Base-by-base conservation (phyloP, 2,797 vertebrate species). In the Gymnothorax reevesii region DNA sequence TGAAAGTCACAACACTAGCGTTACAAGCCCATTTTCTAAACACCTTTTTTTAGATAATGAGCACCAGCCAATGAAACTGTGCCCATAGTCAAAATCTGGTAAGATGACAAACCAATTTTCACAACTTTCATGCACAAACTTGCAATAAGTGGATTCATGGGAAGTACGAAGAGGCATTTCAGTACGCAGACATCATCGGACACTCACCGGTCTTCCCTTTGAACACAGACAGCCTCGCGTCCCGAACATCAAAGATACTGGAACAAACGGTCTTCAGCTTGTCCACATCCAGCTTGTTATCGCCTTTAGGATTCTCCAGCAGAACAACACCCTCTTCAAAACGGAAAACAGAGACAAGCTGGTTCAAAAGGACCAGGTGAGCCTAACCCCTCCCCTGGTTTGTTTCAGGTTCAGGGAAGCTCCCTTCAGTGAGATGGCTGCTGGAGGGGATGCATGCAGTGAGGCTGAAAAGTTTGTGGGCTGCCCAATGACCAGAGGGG, bases 291-390 rank as follows among this genome's bases (percentile, higher is more conserved):
- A 97, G 88, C n/a, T 88, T 92, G 92, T 97, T 96, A 89, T 98
- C 97, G 0, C 98, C 98, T 92, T 96, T 97, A 4, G 99, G 98
- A 91, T 99, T 99, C 93, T 99, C 99, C 91, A 99, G 92, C 90
- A 99, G 95, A 87, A 99, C 90, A 3, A 97, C 95, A 0, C 98
- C 99, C 89, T 96, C 99, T 99, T 89, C 57, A 88, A 88, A 22
- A 88, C 64, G 90, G 2, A 71, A 59, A 52, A 22, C 13, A 10
- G 49, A 73, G 7, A 54, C 59, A 22, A 73, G 4, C 2, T 0
- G 2, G 54, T 12, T 60, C 54, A 10, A 69, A 49, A 79, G 49
- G 52, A 27, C 54, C 4, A 5, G 62, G 22, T 22, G 3, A 15
- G 27, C 71, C 13, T 4, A 4, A 49, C 7, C 73, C 6, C 27